These are phyloP conservation scores for Hemicrepidius hirtus DNA, from an alignment of 2,888 invertebrate genomes.

Conservation along the genomic window DNA sequence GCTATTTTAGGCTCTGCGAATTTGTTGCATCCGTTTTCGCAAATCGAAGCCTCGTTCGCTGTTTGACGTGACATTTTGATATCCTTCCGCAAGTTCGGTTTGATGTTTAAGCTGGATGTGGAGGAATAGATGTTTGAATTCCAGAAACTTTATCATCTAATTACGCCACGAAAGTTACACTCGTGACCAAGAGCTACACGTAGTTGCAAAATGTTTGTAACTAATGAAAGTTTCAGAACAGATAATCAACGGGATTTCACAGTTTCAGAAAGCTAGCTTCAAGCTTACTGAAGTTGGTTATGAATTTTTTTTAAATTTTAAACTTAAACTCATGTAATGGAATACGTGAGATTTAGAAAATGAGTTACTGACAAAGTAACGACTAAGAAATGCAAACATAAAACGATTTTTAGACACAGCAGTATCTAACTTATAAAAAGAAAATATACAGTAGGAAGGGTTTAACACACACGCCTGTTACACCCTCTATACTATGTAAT, in stretches of 20 bases:
- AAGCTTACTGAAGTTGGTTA: constrained; percentile 1
- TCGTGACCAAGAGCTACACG: constrained; percentile 42
- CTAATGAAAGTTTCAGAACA: constrained; percentile 37
- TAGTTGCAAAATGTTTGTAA: constrained; percentile 38
- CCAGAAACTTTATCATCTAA: constrained; percentile 44
- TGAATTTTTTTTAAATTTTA: constrained; percentile 5
- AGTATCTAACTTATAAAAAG: too few relatives aligned
- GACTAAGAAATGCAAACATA: too few relatives aligned
- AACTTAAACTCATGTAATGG: background rate
- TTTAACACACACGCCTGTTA: too few relatives aligned
- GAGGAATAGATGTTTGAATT: constrained; percentile 35
- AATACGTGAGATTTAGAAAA: too few relatives aligned
- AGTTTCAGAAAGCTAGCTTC: constrained; percentile 25
- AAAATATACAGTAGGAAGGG: too few relatives aligned
- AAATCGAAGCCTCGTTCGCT: constrained; percentile 11
- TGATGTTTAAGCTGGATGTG: constrained; percentile 33
- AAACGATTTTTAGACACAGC: too few relatives aligned
- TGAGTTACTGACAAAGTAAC: too few relatives aligned
- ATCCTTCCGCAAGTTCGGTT: constrained; percentile 27
- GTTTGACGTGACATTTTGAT: constrained; percentile 37
- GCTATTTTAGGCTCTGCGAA: constrained; percentile 12
- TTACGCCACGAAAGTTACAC: constrained; percentile 38
- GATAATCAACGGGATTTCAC: constrained; percentile 41
- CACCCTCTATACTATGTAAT: too few relatives aligned
- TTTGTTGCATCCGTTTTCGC: background rate